Evolutionary conservation across 2,113 vertebrate species (phyloP).

Genomic region (Takifugu bimaculatus): DNA sequence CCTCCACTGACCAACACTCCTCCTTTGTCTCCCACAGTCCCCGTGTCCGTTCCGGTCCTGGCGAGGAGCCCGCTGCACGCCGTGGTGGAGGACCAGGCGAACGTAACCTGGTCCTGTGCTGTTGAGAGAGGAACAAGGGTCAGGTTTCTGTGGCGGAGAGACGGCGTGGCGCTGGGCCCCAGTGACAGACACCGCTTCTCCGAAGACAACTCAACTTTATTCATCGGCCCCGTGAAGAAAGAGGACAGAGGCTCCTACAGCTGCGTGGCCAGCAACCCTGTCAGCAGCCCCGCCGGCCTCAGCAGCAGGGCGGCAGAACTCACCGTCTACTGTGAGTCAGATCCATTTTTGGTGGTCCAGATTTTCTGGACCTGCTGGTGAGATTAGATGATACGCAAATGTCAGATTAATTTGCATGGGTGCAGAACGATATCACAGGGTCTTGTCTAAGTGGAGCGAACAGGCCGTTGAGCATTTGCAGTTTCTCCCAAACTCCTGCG

Average conservation of each 20-base stretch:
- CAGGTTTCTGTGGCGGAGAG: conserved; percentile 68
- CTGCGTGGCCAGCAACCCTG: conserved; percentile 67
- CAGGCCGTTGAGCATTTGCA: no score
- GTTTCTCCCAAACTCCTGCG: no score
- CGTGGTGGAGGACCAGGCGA: conserved; percentile 72
- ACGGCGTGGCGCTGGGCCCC: conserved; percentile 33
- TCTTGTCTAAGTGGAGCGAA: conserved; percentile 15
- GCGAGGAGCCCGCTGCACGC: conserved; percentile 54
- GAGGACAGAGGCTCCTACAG: conserved; percentile 72
- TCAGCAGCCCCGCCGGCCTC: conserved; percentile 41
- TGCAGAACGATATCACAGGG: conserved; percentile 34
- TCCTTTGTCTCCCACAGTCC: conserved; percentile 48
- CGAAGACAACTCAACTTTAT: conserved; percentile 50
- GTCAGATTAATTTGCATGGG: conserved; percentile 59
- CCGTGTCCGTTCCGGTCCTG: conserved; percentile 67
- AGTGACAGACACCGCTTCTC: conserved; percentile 62
- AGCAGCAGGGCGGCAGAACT: conserved; percentile 56
- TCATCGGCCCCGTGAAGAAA: conserved; percentile 72
- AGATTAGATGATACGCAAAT: conserved; percentile 36
- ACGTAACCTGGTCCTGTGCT: conserved; percentile 72
- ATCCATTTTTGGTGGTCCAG: not conserved
- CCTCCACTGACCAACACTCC: not conserved
- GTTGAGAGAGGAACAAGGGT: conserved; percentile 71
- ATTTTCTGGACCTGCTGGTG: not conserved
- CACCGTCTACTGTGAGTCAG: conserved; percentile 75